Conservation (phyloP, 1,140 invertebrate species). For the Drosophila auraria region DNA sequence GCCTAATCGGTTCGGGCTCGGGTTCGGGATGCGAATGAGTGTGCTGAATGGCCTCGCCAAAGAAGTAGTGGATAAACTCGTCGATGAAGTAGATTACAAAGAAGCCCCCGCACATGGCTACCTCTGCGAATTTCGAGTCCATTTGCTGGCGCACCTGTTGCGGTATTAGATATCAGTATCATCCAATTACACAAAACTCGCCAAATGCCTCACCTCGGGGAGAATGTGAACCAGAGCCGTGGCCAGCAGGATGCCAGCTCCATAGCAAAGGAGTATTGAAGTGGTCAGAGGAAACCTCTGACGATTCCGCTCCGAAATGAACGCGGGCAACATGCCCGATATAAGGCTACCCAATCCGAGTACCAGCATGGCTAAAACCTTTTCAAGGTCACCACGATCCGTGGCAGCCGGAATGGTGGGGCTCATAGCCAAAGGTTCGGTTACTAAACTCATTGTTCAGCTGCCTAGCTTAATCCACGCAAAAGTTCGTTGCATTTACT, state of each 20-base stretch:
- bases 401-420: slow-evolving; percentile 9
- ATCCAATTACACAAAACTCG: background rate
- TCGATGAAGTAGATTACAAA: slow-evolving; percentile 93
- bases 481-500: slow-evolving; percentile 60
- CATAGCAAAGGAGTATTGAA: slow-evolving; percentile 91
- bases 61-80: slow-evolving; percentile 89
- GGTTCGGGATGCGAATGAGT: slow-evolving; percentile 49
- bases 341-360: slow-evolving; percentile 89
- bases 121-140: slow-evolving; percentile 87
- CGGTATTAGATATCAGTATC: slow-evolving; percentile 3
- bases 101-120: slow-evolving; percentile 91
- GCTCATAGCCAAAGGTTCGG: slow-evolving; percentile 11
- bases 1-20: background rate
- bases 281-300: slow-evolving; percentile 87
- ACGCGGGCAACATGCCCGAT: slow-evolving; percentile 88
- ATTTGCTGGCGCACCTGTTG: slow-evolving; percentile 85
- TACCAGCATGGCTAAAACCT: slow-evolving; percentile 89
- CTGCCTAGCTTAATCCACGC: slow-evolving; percentile 26
- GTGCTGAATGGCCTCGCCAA: slow-evolving; percentile 85
- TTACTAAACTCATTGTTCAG: slow-evolving; percentile 45
- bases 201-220: slow-evolving; percentile 88
- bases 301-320: slow-evolving; percentile 86
- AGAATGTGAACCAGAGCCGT: slow-evolving; percentile 93
- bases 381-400: slow-evolving; percentile 86
- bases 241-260: slow-evolving; percentile 93